These are phyloP conservation scores for Brachionus sp. DNA, from an alignment of 1,140 invertebrate genomes.

Conservation along the genomic window DNA sequence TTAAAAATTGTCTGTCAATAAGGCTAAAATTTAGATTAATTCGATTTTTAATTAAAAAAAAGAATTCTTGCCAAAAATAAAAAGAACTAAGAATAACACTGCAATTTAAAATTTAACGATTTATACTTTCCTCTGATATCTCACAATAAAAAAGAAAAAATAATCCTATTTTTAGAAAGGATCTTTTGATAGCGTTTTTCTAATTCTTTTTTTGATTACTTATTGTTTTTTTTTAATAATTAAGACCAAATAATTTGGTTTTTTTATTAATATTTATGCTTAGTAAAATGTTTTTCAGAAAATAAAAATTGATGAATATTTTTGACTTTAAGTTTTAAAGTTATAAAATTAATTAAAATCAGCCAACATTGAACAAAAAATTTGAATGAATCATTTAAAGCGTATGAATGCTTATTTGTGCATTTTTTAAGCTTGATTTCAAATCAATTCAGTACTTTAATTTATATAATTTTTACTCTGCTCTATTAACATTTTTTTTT, in stretches of 20 bases:
- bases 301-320: not conserved
- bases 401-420: not conserved
- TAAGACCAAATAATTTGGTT: too few species aligned
- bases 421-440: not conserved
- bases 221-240: not conserved
- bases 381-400: not conserved
- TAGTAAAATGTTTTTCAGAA: not conserved
- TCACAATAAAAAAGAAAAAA: not conserved
- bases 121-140: too few species aligned
- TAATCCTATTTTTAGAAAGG: not conserved
- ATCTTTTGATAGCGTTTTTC: not conserved
- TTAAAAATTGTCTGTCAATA: not conserved
- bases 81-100: too few species aligned
- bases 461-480: not conserved
- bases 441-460: not conserved
- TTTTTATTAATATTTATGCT: too few species aligned
- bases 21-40: not conserved
- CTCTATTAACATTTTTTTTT: too few species aligned
- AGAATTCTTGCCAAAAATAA: too few species aligned
- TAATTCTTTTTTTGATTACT: not conserved
- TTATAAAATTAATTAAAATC: not conserved
- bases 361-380: not conserved
- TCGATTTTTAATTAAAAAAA: not conserved
- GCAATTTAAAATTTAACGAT: too few species aligned
- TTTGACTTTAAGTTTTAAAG: not conserved